These are phyloP conservation scores for Orientallactaga sibirica DNA, from an alignment of 2,797 vertebrate species.

Conservation along the genomic window DNA sequence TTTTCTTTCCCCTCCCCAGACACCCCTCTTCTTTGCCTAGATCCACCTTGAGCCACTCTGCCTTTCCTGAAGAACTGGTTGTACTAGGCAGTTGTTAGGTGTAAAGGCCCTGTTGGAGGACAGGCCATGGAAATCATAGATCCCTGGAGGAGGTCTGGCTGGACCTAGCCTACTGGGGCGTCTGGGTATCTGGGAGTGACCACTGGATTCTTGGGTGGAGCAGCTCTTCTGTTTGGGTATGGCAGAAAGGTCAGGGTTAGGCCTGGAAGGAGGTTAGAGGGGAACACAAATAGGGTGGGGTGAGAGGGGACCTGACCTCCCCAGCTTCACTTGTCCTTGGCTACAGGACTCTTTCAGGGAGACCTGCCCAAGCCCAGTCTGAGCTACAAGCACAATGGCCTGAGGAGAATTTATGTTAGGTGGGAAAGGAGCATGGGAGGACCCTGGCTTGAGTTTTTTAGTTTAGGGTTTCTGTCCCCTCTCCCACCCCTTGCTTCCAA, in stretches of 20 bases:
- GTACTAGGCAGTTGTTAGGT: neutral
- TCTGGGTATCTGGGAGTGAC: slow-evolving; percentile 41
- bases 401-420: neutral
- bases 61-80: slow-evolving; percentile 26
- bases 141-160: neutral
- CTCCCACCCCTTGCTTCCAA: neutral
- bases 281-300: neutral
- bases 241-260: neutral
- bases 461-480: neutral
- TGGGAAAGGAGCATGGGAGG: neutral
- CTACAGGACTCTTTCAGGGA: neutral
- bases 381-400: slow-evolving; percentile 10
- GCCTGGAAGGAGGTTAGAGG: neutral
- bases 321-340: neutral
- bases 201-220: slow-evolving; percentile 19
- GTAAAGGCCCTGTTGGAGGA: neutral
- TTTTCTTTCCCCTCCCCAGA: neutral
- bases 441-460: neutral
- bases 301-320: neutral
- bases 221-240: slow-evolving; percentile 26
- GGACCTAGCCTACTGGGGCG: neutral
- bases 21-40: neutral
- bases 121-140: neutral
- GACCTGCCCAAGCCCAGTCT: slow-evolving; percentile 18
- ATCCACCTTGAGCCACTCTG: neutral